Evolutionary conservation across 35 echinoderm and acorn worm species (phyloP), one percentile per base, ranked within the genome.

Genomic region (Patiria miniata): DNA sequence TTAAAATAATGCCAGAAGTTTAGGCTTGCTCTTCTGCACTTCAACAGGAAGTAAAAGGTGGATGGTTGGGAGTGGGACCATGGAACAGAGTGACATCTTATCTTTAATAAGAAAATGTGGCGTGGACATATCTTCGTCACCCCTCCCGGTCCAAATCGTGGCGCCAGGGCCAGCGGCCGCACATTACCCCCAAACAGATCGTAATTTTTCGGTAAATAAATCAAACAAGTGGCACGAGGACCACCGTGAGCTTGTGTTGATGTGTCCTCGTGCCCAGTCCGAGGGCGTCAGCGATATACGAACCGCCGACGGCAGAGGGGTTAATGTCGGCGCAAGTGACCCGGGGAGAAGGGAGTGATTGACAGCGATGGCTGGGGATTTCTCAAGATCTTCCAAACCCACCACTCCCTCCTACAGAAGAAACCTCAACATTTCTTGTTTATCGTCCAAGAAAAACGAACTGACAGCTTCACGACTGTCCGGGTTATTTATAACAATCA

Each of bases 141-240:
- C 42, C 42, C 4, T 47, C 42, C 42, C 42, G 12, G 12, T 12
- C 42, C 42, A 47, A 4, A 2, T 73, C 19, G 65, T 34, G 65
- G 26, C 65, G 26, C 23, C 65, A 73, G 26, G 65, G 65, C 26
- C 65, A 73, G 65, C 65, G 65, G 65, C 65, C 65, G 21, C 26
- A 73, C 65, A 73, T 73, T 73, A 32, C 34, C 65, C 8, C 7
- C 65, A 73, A 73, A 73, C 65, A 73, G 65, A 26, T 73, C 65
- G 65, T 73, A 73, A 73, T 73, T 73, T 73, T 34, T 73, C 65
- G 26, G 65, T 73, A 73, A 73, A 73, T 73, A 73, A 73, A 73
- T 73, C 65, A 73, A 73, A 73, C 65, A 73, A 73, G 65, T 73
- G 65, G 65, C 26, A 73, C 65, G 29, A 14, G 65, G 65, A 73